Evolutionary conservation across 2,113 vertebrate species (phyloP), one percentile per base, ranked within the genome.

Genomic region (Todiramphus saurophagus): DNA sequence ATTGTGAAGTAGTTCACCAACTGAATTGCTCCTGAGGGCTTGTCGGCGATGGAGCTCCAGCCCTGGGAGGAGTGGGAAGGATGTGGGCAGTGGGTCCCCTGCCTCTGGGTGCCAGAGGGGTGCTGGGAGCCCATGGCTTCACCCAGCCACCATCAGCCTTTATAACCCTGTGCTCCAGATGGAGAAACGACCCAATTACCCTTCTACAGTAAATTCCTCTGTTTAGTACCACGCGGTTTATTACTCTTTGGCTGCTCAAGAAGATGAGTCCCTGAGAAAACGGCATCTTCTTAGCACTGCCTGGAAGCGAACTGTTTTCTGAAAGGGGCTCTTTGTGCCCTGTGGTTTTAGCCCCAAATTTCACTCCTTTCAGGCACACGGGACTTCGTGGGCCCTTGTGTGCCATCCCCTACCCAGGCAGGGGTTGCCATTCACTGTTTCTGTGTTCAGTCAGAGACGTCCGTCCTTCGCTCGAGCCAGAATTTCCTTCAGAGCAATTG

Each of bases 171-270:
- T 43, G 69, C 27, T 92, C 23, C 83, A 73, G 83, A 27, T 89
- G 63, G 81, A 69, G 64, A 95, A 89, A 79, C 62, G 48, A 43
- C 92, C 85, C 44, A 35, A 44, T 93, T 88, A 83, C 63, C 59
- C 68, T 83, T 31, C 67, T 89, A 35, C 78, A 66, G 77, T 94
- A 91, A 94, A 94, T 92, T 93, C 84, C 78, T 92, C 56, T 16
- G 10, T 70, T 72, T 41, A 93, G 68, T 77, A 37, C 94, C 55
- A 4, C 43, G 48, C 0, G 1, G 19, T 89, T 96, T 83, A 63
- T 75, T 95, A 28, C 83, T 89, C 63, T 89, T 58, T 66, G 78
- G 58, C 55, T 64, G 63, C 82, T 92, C 31, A 3, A 9, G 60
- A 50, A 48, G 63, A 41, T 14, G 83, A 69, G 30, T 44, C 55